These are phyloP conservation scores for Linnaemya vulpina DNA, from an alignment of 2,888 invertebrate genomes.

Conservation along the genomic window DNA sequence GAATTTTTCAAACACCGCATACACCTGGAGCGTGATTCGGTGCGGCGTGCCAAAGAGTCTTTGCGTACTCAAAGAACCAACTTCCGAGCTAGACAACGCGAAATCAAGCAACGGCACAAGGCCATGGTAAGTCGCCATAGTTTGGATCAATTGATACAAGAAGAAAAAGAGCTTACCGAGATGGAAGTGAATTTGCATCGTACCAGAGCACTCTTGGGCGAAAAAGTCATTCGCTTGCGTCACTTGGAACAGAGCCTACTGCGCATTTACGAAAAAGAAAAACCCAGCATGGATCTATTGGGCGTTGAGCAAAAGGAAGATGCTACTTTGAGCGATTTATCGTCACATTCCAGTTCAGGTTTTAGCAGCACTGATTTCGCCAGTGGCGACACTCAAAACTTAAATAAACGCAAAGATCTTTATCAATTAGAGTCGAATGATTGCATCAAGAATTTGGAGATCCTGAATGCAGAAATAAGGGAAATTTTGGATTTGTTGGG, in stretches of 20 bases:
- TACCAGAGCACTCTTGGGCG: slow-evolving; percentile 90
- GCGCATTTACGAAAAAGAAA: slow-evolving; percentile 83
- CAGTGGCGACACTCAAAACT: slow-evolving; percentile 83
- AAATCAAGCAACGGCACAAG: slow-evolving; percentile 83
- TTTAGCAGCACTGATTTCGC: slow-evolving; percentile 88
- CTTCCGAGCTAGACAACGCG: slow-evolving; percentile 87
- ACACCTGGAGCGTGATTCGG: slow-evolving; percentile 91
- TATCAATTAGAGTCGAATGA: slow-evolving; percentile 87
- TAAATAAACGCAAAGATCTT: slow-evolving; percentile 80
- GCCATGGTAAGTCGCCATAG: slow-evolving; percentile 77
- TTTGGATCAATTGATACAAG: slow-evolving; percentile 84
- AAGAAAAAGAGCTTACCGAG: slow-evolving; percentile 92
- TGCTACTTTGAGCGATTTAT: slow-evolving; percentile 87
- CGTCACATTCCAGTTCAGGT: slow-evolving; percentile 85
- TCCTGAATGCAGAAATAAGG: slow-evolving; percentile 87
- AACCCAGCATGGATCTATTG: slow-evolving; percentile 78
- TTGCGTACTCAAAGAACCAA: slow-evolving; percentile 87
- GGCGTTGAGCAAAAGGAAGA: slow-evolving; percentile 84
- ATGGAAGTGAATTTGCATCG: slow-evolving; percentile 93
- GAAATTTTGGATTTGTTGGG: slow-evolving; percentile 88
- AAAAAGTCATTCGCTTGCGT: slow-evolving; percentile 91
- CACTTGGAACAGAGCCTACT: slow-evolving; percentile 91
- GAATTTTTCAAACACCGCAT: slow-evolving; percentile 93
- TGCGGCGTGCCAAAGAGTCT: slow-evolving; percentile 91
- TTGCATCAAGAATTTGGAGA: slow-evolving; percentile 88